Evolutionary conservation across 2,797 vertebrate genomes (phyloP).

Genomic region (Oceanodroma leucorhoa): DNA sequence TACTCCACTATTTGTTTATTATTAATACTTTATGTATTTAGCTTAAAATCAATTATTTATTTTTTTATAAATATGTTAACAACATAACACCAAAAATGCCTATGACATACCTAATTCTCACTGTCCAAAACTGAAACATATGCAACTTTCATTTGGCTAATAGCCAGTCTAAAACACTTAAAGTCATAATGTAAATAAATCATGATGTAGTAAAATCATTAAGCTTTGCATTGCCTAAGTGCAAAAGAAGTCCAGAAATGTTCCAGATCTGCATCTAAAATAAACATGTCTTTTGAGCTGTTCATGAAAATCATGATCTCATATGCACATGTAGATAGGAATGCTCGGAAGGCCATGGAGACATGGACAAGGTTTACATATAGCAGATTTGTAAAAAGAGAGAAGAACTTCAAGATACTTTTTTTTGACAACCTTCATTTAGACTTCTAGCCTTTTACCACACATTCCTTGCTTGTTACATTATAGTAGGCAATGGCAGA

Average conservation of each 20-base stretch:
- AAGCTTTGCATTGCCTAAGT: not conserved
- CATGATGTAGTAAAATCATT: not conserved
- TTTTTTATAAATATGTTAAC: not conserved
- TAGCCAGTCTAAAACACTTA: not conserved
- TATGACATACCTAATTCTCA: not conserved
- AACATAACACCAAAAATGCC: not conserved
- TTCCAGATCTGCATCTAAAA: not conserved
- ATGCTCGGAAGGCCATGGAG: not conserved
- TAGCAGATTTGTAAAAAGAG: not conserved
- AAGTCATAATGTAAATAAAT: not conserved
- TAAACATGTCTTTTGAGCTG: not conserved
- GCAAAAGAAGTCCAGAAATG: not conserved
- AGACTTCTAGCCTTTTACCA: not conserved
- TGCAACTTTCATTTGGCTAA: not conserved
- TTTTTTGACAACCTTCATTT: not conserved
- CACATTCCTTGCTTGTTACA: not conserved
- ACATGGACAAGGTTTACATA: not conserved
- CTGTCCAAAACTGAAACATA: not conserved
- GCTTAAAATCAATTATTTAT: not conserved
- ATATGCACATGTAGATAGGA: not conserved
- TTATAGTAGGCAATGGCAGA: not conserved
- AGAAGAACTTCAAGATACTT: not conserved
- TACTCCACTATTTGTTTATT: not conserved
- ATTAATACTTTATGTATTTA: not conserved
- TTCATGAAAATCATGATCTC: not conserved